phyloP scores from a whole-genome alignment of 2,888 invertebrate genomes.

The Tenthredo mesomela region DNA sequence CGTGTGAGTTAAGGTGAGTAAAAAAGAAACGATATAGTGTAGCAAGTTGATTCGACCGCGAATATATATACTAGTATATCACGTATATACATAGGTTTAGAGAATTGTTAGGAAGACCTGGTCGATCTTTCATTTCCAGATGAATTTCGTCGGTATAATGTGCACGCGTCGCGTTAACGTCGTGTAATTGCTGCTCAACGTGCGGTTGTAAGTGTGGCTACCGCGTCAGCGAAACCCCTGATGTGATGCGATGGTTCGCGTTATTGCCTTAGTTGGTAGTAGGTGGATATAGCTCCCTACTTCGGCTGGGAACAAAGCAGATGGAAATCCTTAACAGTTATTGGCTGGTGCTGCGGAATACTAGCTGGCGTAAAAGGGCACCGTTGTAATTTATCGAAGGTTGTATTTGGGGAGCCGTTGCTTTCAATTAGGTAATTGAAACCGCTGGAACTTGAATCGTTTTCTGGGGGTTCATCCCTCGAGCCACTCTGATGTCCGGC shows the following conservation, averaged over 20 bases:
- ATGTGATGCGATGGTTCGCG: slow-evolving; percentile 54
- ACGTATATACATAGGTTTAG: not conserved
- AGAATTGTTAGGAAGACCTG: slow-evolving; percentile 4
- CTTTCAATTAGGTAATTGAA: slow-evolving; percentile 74
- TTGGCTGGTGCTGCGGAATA: slow-evolving; percentile 62
- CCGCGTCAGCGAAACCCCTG: slow-evolving; percentile 62
- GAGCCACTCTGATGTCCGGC: not conserved
- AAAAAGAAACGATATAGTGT: not conserved
- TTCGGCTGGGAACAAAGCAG: slow-evolving; percentile 69
- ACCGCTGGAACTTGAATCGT: slow-evolving; percentile 57
- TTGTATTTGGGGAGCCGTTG: slow-evolving; percentile 62
- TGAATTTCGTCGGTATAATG: slow-evolving; percentile 28
- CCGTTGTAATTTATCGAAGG: slow-evolving; percentile 59
- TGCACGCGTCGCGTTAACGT: slow-evolving; percentile 55
- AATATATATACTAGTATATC: not conserved
- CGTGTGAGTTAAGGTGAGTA: not conserved
- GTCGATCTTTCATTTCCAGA: slow-evolving; percentile 41
- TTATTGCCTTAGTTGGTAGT: slow-evolving; percentile 72
- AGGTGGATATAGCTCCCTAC: slow-evolving; percentile 61
- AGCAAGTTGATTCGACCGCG: slow-evolving; percentile 16
- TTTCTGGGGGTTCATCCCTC: slow-evolving; percentile 30
- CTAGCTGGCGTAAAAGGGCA: slow-evolving; percentile 51
- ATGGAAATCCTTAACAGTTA: slow-evolving; percentile 73
- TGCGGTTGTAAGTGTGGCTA: slow-evolving; percentile 56
- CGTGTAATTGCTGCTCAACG: slow-evolving; percentile 66